Evolutionary conservation across 1,140 invertebrate species (phyloP).

Genomic region (Heliconius congener): DNA sequence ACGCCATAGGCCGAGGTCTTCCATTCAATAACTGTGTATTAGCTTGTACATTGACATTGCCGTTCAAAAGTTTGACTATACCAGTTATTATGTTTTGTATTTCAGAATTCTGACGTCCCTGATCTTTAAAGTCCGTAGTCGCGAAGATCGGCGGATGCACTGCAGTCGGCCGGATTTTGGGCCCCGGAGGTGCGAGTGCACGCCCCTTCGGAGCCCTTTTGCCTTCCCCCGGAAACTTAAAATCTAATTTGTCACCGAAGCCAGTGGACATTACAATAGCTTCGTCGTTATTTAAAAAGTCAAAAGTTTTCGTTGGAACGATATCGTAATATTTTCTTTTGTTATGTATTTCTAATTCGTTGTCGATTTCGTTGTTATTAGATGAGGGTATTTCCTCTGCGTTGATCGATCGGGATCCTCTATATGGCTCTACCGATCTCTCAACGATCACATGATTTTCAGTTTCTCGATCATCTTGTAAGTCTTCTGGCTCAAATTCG

Average conservation of each 20-base stretch:
- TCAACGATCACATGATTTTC: conserved; percentile 63
- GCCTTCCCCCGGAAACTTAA: conserved; percentile 86
- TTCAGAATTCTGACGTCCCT: conserved; percentile 85
- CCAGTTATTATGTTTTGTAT: conserved; percentile 95
- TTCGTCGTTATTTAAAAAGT: conserved; percentile 60
- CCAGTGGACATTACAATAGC: conserved; percentile 64
- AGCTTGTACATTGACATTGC: conserved; percentile 91
- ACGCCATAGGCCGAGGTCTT: conserved; percentile 82
- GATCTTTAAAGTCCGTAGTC: conserved; percentile 67
- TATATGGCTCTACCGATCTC: conserved; percentile 67
- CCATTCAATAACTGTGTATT: conserved; percentile 83
- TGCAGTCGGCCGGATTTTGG: conserved; percentile 81
- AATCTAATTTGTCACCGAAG: conserved; percentile 68
- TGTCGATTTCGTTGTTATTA: conserved; percentile 75
- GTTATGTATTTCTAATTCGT: conserved; percentile 73
- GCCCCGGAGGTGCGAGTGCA: conserved; percentile 84
- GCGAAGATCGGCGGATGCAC: conserved; percentile 77
- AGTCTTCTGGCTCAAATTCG: conserved; percentile 55
- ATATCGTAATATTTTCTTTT: conserved; percentile 77
- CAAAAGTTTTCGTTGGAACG: conserved; percentile 72
- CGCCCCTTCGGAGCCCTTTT: conserved; percentile 86
- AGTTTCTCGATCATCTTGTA: conserved; percentile 46
- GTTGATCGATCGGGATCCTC: conserved; percentile 70
- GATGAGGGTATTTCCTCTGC: conserved; percentile 66
- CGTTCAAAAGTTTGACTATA: conserved; percentile 93